These are phyloP conservation scores for Gastrophryne carolinensis DNA, from an alignment of 2,797 vertebrate genomes.

Conservation along the genomic window DNA sequence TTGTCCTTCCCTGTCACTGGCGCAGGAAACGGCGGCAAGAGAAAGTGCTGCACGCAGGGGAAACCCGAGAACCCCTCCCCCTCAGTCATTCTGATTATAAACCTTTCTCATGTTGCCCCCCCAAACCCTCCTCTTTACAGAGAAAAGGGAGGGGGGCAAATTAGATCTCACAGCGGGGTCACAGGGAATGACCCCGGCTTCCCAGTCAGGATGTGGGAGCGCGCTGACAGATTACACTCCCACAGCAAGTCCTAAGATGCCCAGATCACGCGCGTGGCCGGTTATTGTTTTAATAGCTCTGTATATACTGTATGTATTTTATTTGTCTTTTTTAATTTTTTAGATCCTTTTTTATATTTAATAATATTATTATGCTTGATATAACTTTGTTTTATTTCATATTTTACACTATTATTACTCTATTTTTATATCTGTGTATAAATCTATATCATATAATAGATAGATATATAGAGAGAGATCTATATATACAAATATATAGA, in stretches of 20 bases:
- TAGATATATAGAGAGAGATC: too few species aligned
- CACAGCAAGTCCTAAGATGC: too few species aligned
- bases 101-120: slow-evolving; percentile 1
- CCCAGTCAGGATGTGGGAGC: neutral
- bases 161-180: neutral
- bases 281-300: neutral
- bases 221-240: neutral
- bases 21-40: slow-evolving; percentile 40
- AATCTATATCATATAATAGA: too few species aligned
- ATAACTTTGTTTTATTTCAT: too few species aligned
- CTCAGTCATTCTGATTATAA: slow-evolving; percentile 27
- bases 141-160: neutral
- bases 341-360: too few species aligned
- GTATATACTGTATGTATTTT: neutral
- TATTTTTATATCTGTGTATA: too few species aligned
- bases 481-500: too few species aligned
- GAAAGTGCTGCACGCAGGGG: slow-evolving; percentile 13
- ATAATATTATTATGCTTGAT: too few species aligned
- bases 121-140: neutral
- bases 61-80: slow-evolving; percentile 20
- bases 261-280: too few species aligned
- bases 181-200: neutral
- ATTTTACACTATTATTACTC: too few species aligned
- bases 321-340: too few species aligned
- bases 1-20: slow-evolving; percentile 46